These are phyloP conservation scores for Oceanodroma leucorhoa DNA, from an alignment of 2,797 vertebrate genomes.

Conservation along the genomic window DNA sequence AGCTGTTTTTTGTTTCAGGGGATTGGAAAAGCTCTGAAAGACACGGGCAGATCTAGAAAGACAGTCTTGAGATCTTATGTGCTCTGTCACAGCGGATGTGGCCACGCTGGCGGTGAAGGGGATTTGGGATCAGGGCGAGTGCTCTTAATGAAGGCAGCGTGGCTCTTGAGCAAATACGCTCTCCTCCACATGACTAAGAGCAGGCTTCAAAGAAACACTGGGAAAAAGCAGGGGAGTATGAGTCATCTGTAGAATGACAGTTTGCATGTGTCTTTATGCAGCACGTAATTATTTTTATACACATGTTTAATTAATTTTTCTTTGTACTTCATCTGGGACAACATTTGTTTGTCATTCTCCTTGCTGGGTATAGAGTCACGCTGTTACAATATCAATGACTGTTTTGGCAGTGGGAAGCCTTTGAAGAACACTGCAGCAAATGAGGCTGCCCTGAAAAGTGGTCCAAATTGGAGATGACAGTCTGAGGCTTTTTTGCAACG, in stretches of 20 bases:
- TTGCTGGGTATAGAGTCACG: background rate
- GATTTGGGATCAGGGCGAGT: rapidly evolving
- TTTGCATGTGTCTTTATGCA: background rate
- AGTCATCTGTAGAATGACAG: constrained; percentile 16
- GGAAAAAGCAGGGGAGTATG: background rate
- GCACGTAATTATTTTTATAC: constrained; percentile 18
- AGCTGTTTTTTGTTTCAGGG: background rate
- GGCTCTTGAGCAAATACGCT: background rate
- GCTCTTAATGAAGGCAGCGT: background rate
- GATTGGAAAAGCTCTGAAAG: background rate
- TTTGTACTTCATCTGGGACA: background rate
- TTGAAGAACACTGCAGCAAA: background rate
- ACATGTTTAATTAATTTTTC: constrained; percentile 35
- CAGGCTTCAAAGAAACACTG: constrained; percentile 11
- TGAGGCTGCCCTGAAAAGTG: background rate
- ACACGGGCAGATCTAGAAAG: background rate
- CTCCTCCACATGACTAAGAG: background rate
- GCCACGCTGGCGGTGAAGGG: background rate
- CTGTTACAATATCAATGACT: background rate
- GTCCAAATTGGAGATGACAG: background rate
- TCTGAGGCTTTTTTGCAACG: background rate
- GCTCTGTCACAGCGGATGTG: rapidly evolving
- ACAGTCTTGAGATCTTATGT: rapidly evolving
- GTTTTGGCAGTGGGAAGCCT: background rate
- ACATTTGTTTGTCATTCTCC: background rate